Conservation (phyloP, 2,888 invertebrate species). For the Sclerodermus sp. region DNA sequence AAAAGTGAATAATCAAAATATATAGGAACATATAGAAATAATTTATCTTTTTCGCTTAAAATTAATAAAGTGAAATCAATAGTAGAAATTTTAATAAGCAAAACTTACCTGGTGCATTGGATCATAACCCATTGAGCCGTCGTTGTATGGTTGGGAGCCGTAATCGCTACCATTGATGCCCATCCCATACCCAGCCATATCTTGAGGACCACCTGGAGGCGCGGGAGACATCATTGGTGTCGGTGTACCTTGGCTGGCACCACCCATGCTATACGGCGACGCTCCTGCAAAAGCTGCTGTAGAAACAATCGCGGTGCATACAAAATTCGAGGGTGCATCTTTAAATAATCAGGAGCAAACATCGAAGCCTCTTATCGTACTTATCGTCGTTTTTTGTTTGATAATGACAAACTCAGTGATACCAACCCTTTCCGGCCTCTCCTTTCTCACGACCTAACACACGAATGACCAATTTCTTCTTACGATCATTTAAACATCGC, state of each 20-base stretch:
- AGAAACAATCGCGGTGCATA: conserved; percentile 58
- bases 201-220: conserved; percentile 73
- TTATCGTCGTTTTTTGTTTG: no score
- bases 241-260: conserved; percentile 85
- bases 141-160: conserved; percentile 80
- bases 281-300: conserved; percentile 68
- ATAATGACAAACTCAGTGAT: no score
- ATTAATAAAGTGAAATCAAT: no score
- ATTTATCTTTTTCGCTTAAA: no score
- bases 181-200: conserved; percentile 91
- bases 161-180: conserved; percentile 88
- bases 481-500: no score
- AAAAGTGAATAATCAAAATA: no score
- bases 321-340: conserved; percentile 50
- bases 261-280: conserved; percentile 83
- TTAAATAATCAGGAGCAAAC: conserved; percentile 1
- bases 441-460: no score
- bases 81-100: no score
- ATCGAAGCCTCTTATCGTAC: neutral
- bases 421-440: no score
- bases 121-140: conserved; percentile 89
- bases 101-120: conserved; percentile 82
- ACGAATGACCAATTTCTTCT: no score
- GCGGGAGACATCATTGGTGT: conserved; percentile 96
- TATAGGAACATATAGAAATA: no score